Evolutionary conservation across 2,797 vertebrate genomes (phyloP).

Genomic region (Melanotaenia maccullochi): DNA sequence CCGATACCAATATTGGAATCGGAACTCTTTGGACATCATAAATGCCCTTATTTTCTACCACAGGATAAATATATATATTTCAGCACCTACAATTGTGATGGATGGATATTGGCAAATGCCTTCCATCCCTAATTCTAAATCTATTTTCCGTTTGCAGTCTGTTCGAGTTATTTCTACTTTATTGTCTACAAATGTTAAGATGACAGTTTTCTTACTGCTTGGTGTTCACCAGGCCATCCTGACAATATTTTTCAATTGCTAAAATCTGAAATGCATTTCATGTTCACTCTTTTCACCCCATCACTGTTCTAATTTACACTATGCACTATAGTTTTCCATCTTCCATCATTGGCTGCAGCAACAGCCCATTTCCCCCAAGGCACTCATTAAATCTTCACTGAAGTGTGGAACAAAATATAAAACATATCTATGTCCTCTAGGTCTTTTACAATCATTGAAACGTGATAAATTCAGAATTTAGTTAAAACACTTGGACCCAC

Average conservation of each 20-base stretch:
- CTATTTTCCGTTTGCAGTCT: not conserved
- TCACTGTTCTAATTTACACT: not conserved
- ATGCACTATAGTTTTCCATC: not conserved
- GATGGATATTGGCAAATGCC: too few relatives aligned
- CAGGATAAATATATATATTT: too few relatives aligned
- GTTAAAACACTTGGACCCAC: not conserved
- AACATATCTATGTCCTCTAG: not conserved
- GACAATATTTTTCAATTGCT: constrained; percentile 12
- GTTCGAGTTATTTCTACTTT: not conserved
- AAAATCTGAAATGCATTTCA: constrained; percentile 31
- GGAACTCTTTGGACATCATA: too few relatives aligned
- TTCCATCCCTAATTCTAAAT: too few relatives aligned
- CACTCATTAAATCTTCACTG: not conserved
- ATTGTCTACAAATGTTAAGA: not conserved
- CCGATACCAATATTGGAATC: not conserved
- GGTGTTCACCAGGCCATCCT: not conserved
- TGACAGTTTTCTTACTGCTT: constrained; percentile 1
- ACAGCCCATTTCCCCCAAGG: not conserved
- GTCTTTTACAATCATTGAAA: constrained; percentile 5
- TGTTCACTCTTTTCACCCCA: not conserved
- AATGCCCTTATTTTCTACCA: too few relatives aligned
- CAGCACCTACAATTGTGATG: too few relatives aligned
- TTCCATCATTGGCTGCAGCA: not conserved
- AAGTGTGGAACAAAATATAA: constrained; percentile 12
- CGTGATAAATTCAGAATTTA: not conserved